These are phyloP conservation scores for Zygaena filipendulae DNA, from an alignment of 2,888 invertebrate genomes.

Conservation along the genomic window DNA sequence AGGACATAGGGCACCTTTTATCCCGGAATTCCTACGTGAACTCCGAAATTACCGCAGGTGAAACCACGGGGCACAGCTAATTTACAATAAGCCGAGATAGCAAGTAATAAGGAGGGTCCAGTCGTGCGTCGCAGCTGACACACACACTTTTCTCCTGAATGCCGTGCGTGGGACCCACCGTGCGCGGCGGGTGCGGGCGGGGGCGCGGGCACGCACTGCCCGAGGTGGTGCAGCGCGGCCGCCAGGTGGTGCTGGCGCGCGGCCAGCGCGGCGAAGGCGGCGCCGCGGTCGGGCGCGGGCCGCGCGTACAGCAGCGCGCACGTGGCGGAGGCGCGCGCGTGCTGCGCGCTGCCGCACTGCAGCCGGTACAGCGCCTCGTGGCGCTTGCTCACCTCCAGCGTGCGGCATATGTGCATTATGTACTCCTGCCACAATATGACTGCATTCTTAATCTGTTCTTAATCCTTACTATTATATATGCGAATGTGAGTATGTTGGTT, in stretches of 20 bases:
- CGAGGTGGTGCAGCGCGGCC: conserved; percentile 75
- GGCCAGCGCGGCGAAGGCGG: conserved; percentile 37
- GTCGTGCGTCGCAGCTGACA: no score
- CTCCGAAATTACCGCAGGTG: no score
- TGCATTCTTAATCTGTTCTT: neutral
- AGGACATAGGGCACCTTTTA: no score
- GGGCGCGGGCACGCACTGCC: conserved; percentile 50
- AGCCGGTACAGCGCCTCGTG: conserved; percentile 79
- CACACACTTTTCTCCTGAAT: no score
- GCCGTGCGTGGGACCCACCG: no score
- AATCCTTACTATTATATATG: no score
- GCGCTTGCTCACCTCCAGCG: conserved; percentile 74
- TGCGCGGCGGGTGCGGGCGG: no score
- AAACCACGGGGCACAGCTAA: no score
- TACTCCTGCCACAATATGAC: conserved; percentile 53
- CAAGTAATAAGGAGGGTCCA: no score
- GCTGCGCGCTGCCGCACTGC: conserved; percentile 78
- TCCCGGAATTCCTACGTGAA: no score
- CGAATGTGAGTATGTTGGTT: no score
- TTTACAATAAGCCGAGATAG: no score
- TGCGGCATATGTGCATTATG: conserved; percentile 76
- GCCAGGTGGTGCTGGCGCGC: conserved; percentile 66
- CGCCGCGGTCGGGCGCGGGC: conserved; percentile 22
- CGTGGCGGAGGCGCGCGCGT: conserved; percentile 81
- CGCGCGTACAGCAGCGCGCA: conserved; percentile 81